Evolutionary conservation across 2,888 invertebrate species (phyloP).

Genomic region (Rhamphomyia laevipes): DNA sequence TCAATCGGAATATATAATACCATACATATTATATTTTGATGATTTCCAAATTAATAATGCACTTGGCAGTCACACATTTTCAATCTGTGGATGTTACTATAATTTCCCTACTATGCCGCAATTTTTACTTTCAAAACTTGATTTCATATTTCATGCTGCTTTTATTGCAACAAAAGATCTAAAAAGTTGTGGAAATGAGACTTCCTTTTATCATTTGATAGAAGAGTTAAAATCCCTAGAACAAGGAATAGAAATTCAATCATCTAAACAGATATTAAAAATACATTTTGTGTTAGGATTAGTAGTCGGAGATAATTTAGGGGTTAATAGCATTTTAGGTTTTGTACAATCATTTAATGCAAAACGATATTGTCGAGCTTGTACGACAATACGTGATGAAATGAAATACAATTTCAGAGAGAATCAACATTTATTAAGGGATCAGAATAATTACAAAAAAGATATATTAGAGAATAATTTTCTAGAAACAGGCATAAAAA

Average conservation of each 20-base stretch:
- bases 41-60: constrained; percentile 9
- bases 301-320: constrained; percentile 18
- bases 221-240: constrained; percentile 15
- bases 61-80: neutral
- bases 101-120: constrained; percentile 14
- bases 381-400: constrained; percentile 14
- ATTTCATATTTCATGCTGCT: constrained; percentile 14
- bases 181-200: constrained; percentile 14
- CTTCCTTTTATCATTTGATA: constrained; percentile 11
- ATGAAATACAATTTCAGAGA: constrained; percentile 15
- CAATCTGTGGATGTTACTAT: constrained; percentile 7
- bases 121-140: constrained; percentile 13
- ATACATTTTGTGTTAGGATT: constrained; percentile 17
- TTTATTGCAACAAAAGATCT: constrained; percentile 12
- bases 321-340: constrained; percentile 12
- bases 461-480: constrained; percentile 11
- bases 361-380: constrained; percentile 16
- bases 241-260: constrained; percentile 11
- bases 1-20: neutral
- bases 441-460: constrained; percentile 12
- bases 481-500: constrained; percentile 16
- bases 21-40: neutral
- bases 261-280: constrained; percentile 6
- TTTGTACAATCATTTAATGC: constrained; percentile 17
- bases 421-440: constrained; percentile 12